These are phyloP conservation scores for Bucco capensis DNA, from an alignment of 2,113 vertebrate genomes.

Conservation along the genomic window DNA sequence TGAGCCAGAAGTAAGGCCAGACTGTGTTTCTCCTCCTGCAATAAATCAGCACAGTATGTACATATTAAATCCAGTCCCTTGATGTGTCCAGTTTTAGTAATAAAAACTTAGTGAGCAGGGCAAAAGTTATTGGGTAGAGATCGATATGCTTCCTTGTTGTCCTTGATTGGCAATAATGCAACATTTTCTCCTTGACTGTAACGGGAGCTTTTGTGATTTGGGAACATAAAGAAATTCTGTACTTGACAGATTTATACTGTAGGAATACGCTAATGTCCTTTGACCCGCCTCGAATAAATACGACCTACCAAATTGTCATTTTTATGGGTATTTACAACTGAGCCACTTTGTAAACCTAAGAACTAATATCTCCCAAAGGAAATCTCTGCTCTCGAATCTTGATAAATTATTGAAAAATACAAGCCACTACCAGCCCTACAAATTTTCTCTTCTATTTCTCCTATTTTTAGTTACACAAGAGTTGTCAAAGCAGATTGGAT, in stretches of 20 bases:
- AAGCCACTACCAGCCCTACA: conserved; percentile 30
- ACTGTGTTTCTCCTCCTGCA: conserved; percentile 11
- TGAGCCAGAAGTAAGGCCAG: conserved; percentile 44
- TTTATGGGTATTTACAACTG: conserved; percentile 79
- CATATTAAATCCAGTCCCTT: conserved; percentile 45
- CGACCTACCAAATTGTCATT: conserved; percentile 72
- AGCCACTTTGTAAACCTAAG: conserved; percentile 77
- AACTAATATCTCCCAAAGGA: conserved; percentile 77
- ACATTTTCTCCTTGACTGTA: conserved; percentile 31
- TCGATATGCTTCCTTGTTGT: conserved; percentile 19
- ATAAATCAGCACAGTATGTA: conserved; percentile 40
- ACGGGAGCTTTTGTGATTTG: conserved; percentile 50
- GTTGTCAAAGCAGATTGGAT: background rate
- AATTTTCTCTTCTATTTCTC: conserved; percentile 38
- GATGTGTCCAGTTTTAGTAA: conserved; percentile 47
- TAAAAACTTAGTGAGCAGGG: conserved; percentile 39
- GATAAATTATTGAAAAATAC: conserved; percentile 71
- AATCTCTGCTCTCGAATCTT: conserved; percentile 68
- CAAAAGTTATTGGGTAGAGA: background rate
- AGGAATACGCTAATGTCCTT: conserved; percentile 68
- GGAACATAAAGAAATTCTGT: conserved; percentile 26
- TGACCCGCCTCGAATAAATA: conserved; percentile 76
- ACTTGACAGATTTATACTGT: conserved; percentile 68
- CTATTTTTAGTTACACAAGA: conserved; percentile 18
- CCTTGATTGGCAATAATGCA: conserved; percentile 17